These are phyloP conservation scores for Ginglymostoma cirratum DNA, from an alignment of 2,113 vertebrate species.

Conservation along the genomic window DNA sequence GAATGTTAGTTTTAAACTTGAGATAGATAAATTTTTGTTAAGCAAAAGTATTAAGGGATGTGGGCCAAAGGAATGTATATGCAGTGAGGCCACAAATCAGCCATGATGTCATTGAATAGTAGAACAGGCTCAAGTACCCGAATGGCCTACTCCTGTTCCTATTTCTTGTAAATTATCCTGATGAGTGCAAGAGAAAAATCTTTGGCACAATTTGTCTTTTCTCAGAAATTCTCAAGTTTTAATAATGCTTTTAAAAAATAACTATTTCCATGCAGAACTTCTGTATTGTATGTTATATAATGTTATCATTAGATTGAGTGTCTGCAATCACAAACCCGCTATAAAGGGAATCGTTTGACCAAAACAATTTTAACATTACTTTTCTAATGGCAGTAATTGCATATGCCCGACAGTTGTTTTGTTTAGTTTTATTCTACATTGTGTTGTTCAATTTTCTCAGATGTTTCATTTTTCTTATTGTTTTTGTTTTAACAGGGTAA, in stretches of 20 bases:
- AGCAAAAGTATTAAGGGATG: too few species aligned
- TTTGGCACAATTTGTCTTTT: too few species aligned
- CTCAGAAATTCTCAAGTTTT: neutral
- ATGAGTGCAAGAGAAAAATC: too few species aligned
- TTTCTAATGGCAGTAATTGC: neutral
- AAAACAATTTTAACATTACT: neutral
- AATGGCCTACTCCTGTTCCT: too few species aligned
- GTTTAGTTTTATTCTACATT: neutral
- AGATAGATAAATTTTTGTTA: too few species aligned
- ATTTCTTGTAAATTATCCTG: too few species aligned
- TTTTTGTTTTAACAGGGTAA: slow-evolving; percentile 14
- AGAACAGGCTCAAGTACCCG: too few species aligned
- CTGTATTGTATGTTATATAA: too few species aligned
- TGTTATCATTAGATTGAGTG: neutral
- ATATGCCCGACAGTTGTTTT: neutral
- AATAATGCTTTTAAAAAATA: neutral
- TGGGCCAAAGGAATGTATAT: too few species aligned
- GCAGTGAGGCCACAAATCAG: too few species aligned
- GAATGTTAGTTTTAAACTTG: too few species aligned
- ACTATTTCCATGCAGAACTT: neutral
- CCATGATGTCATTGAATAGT: too few species aligned
- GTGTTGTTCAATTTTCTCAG: neutral
- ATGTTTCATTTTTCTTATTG: neutral
- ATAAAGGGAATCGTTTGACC: neutral
- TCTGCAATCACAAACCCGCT: neutral